Evolutionary conservation across 2,113 vertebrate species (phyloP), one percentile per base, ranked within the genome.

Genomic region (Zosterops borbonicus): DNA sequence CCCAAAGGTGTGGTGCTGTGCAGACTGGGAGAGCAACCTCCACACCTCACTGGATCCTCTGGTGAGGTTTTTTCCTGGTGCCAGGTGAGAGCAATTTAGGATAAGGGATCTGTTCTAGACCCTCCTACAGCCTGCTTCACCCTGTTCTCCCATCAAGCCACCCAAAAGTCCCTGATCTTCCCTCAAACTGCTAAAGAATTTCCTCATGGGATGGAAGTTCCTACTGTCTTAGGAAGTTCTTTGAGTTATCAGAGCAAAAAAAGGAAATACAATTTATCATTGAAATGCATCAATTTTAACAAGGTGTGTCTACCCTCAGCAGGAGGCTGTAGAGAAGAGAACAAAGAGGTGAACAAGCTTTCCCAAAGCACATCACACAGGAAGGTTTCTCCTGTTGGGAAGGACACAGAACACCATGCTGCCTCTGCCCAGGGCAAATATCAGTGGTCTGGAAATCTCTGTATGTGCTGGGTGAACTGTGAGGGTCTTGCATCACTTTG

Each of bases 391-490:
- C 24, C 29, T 56, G 1, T 20, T 20, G 56, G 53, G 31, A 8
- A 68, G 28, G 9, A 42, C 39, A 70, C 2, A n/a, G 27, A 0
- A 0, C 31, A n/a, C 9, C 0, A 0, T 1, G 2, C 21, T 68
- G 20, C 35, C 33, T 82, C 52, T 91, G 14, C 39, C n/a, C 67
- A 13, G 37, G 27, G 49, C 60, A 39, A 50, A 2, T 29, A 10
- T 9, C 29, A 27, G 11, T 9, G 12, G 18, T 79, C 67, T 68
- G 31, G 47, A 93, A 91, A 50, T 3, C 3, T 49, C 13, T 49
- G 1, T 14, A 9, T 9, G 25, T 33, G 33, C 12, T 62, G 14
- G 9, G 9, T 59, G 35, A 39, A 50, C 56, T 18, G 15, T 12
- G 7, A 82, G 11, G 6, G 13, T 31, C 62, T 39, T 44, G 16